These are phyloP conservation scores for Odontocolon sp. DNA, from an alignment of 2,888 invertebrate species.

Conservation along the genomic window DNA sequence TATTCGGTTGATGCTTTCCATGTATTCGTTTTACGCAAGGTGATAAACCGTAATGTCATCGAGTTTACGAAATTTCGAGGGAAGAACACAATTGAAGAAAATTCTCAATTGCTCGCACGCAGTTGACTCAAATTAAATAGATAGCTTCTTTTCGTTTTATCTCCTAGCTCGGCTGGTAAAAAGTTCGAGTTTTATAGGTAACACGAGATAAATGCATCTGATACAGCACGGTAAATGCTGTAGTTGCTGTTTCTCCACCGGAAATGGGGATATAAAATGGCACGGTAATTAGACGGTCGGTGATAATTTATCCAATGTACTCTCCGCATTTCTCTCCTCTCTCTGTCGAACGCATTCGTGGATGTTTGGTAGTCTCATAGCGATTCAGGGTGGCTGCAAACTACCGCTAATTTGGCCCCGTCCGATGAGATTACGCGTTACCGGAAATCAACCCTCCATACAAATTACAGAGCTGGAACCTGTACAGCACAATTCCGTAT, in stretches of 20 bases:
- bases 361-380: neutral
- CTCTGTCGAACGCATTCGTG: neutral
- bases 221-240: neutral
- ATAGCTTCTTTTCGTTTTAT: too few species aligned
- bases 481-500: neutral
- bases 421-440: constrained; percentile 65
- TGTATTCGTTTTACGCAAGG: too few species aligned
- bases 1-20: too few species aligned
- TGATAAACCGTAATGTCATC: too few species aligned
- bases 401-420: constrained; percentile 68
- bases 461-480: constrained; percentile 60
- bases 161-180: too few species aligned
- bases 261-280: constrained; percentile 44
- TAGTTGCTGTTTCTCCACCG: constrained; percentile 10
- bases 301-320: constrained; percentile 67
- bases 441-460: constrained; percentile 63
- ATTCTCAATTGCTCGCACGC: too few species aligned
- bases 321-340: too few species aligned
- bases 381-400: constrained; percentile 57
- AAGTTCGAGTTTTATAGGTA: neutral
- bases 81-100: too few species aligned
- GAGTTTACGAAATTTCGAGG: too few species aligned
- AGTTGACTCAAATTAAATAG: too few species aligned
- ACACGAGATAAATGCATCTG: constrained; percentile 23
- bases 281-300: constrained; percentile 60